Conservation (phyloP, 1,140 invertebrate species). For the Leptopilina clavipes region DNA sequence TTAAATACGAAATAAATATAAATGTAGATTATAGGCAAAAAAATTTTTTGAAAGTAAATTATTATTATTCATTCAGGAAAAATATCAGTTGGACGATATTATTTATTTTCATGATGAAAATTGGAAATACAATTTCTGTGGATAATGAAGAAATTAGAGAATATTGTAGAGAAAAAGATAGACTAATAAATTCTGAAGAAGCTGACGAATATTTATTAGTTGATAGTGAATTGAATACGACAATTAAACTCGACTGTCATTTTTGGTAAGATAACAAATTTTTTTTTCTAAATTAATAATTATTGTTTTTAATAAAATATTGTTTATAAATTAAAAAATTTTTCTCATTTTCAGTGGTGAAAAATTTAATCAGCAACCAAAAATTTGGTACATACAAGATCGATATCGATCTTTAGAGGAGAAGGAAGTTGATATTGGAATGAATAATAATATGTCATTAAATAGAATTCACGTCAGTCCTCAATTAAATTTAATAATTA, state of each 20-base stretch:
- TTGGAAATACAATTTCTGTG: background rate
- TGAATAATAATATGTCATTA: constrained; percentile 70
- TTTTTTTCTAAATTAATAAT: too few species aligned
- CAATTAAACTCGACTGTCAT: constrained; percentile 70
- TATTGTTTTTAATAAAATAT: constrained; percentile 26
- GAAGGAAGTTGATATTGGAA: constrained; percentile 71
- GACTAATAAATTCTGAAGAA: constrained; percentile 68
- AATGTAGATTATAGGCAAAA: background rate
- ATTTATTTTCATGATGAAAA: background rate
- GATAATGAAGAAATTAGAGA: constrained; percentile 46
- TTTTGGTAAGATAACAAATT: constrained; percentile 76
- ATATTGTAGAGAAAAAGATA: constrained; percentile 71
- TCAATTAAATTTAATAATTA: constrained; percentile 72
- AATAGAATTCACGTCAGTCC: constrained; percentile 69
- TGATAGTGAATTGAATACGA: constrained; percentile 67
- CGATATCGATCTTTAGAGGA: constrained; percentile 55
- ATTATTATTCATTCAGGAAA: background rate
- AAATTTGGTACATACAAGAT: constrained; percentile 75
- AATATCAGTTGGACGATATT: background rate
- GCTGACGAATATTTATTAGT: constrained; percentile 72
- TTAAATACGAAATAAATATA: background rate
- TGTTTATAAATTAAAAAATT: constrained; percentile 37
- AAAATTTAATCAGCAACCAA: constrained; percentile 61
- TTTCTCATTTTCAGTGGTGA: constrained; percentile 54
- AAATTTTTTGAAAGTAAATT: background rate